phyloP scores from a whole-genome alignment of 2,113 vertebrate genomes.

The Gasterosteus nipponicus region DNA sequence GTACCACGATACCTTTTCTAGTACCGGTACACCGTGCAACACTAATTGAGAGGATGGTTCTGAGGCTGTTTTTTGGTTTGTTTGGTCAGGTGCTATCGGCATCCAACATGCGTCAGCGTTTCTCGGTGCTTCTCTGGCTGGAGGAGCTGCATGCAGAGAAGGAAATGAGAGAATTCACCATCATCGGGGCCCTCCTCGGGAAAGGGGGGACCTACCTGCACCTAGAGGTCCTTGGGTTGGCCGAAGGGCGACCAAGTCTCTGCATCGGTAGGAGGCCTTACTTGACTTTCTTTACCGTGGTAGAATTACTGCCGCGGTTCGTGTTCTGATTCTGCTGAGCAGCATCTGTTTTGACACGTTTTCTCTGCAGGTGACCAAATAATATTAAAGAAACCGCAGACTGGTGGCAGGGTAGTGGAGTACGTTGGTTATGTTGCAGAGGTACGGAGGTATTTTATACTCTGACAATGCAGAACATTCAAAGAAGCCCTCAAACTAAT shows the following conservation, averaged over 20 bases:
- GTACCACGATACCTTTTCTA: too few relatives aligned
- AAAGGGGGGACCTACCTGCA: slow-evolving; percentile 82
- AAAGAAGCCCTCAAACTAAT: too few relatives aligned
- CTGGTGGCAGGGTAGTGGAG: slow-evolving; percentile 77
- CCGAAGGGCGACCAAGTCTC: slow-evolving; percentile 87
- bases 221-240: slow-evolving; percentile 88
- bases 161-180: slow-evolving; percentile 85
- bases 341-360: neutral
- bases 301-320: neutral
- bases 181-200: slow-evolving; percentile 85
- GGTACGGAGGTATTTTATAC: slow-evolving; percentile 73
- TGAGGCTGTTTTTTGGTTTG: too few relatives aligned
- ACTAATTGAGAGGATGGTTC: too few relatives aligned
- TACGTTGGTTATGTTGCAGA: slow-evolving; percentile 84
- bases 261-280: slow-evolving; percentile 77
- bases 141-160: slow-evolving; percentile 89
- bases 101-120: slow-evolving; percentile 82
- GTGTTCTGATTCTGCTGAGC: neutral
- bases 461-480: too few relatives aligned
- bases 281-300: neutral
- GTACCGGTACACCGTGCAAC: too few relatives aligned
- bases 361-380: slow-evolving; percentile 86
- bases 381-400: slow-evolving; percentile 84
- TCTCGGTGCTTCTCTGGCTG: slow-evolving; percentile 91
- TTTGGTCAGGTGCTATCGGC: slow-evolving; percentile 81